These are phyloP conservation scores for Pristionchus entomophagus DNA, from an alignment of 2,888 invertebrate genomes.

Conservation along the genomic window DNA sequence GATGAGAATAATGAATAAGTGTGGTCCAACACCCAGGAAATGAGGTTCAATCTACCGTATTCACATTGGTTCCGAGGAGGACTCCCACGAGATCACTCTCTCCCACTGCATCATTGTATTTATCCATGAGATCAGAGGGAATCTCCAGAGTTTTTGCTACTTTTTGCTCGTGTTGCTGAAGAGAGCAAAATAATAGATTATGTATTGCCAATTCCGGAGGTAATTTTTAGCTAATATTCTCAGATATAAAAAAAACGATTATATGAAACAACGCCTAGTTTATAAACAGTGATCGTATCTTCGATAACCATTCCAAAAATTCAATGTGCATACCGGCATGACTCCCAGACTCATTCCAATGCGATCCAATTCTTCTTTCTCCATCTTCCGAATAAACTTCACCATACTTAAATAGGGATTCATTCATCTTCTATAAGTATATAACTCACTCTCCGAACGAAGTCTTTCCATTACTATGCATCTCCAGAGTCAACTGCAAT, in stretches of 20 bases:
- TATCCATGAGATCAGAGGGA: constrained; percentile 28
- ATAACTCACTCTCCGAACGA: background rate
- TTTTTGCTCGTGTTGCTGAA: background rate
- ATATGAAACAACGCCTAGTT: too few relatives aligned
- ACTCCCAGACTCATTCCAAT: background rate
- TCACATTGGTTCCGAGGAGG: constrained; percentile 28
- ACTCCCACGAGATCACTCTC: constrained; percentile 26
- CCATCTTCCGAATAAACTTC: background rate
- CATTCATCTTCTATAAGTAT: background rate
- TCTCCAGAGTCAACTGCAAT: background rate
- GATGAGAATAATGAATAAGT: too few relatives aligned
- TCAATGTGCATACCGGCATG: background rate
- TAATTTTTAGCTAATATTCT: too few relatives aligned
- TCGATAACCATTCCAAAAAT: too few relatives aligned
- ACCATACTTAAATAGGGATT: background rate
- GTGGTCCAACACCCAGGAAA: too few relatives aligned
- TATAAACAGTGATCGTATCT: too few relatives aligned
- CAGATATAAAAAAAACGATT: too few relatives aligned
- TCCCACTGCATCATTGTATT: background rate
- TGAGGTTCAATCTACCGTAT: too few relatives aligned
- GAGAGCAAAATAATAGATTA: too few relatives aligned
- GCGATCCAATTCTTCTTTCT: background rate
- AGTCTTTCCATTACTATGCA: background rate
- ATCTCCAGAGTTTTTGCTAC: constrained; percentile 11
- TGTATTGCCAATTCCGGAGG: too few relatives aligned